These are phyloP conservation scores for Choristoneura rosaceana DNA, from an alignment of 2,888 invertebrate genomes.

Conservation along the genomic window DNA sequence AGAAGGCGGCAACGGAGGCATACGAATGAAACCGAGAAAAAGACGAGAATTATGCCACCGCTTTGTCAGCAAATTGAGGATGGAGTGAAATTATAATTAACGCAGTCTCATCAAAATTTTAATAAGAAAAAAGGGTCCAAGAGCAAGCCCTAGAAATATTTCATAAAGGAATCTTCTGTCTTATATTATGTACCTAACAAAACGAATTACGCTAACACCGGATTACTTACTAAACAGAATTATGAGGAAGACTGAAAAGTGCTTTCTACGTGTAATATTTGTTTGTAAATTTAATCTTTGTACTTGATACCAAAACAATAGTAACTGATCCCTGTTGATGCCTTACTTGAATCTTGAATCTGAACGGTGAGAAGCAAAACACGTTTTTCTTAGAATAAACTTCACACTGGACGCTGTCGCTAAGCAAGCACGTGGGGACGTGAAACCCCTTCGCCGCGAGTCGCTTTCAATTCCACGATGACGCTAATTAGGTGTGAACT, in stretches of 20 bases:
- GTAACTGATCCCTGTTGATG: no score
- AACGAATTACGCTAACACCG: neutral
- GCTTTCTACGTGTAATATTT: no score
- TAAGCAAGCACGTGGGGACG: conserved; percentile 48
- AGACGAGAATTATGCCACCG: conserved; percentile 35
- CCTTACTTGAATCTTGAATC: no score
- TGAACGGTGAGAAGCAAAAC: no score
- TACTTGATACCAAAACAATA: no score
- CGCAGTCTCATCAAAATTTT: conserved; percentile 25
- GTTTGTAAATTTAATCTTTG: no score
- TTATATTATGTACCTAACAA: neutral
- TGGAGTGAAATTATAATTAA: conserved; percentile 38
- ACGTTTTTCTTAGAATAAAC: neutral
- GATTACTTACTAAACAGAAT: neutral
- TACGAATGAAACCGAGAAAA: conserved; percentile 54
- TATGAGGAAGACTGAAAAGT: no score
- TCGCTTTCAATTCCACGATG: conserved; percentile 62
- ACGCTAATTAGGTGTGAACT: conserved; percentile 68
- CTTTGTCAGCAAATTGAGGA: conserved; percentile 36
- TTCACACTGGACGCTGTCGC: conserved; percentile 47
- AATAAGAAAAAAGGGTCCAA: conserved; percentile 12
- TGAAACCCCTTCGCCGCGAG: conserved; percentile 42
- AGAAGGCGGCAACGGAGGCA: conserved; percentile 49
- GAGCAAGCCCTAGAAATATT: conserved; percentile 9
- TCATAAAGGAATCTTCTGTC: neutral